A percentile compares a stretch with the other conserved stretches of the same genome.
phyloP scores from a whole-genome alignment of 2,888 invertebrate genomes.

The Spodoptera exigua region DNA sequence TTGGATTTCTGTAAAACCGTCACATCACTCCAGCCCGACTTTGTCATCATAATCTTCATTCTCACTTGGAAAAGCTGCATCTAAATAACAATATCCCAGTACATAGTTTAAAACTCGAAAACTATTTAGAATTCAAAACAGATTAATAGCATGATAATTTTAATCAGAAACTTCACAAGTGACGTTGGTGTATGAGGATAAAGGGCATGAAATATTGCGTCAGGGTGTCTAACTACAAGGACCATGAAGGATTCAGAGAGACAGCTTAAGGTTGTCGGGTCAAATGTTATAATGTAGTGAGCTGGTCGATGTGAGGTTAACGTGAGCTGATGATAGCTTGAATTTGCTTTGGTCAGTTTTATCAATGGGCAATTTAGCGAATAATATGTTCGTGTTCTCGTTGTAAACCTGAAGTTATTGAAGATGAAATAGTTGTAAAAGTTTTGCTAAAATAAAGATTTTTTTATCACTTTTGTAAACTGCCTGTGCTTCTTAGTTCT shows the following conservation, averaged over 20 bases:
- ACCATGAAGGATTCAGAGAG: constrained; percentile 66
- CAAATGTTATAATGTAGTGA: constrained; percentile 52
- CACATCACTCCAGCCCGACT: too few species aligned
- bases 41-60: too few species aligned
- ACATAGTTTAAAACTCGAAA: too few species aligned
- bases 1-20: too few species aligned
- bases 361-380: background rate
- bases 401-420: too few species aligned
- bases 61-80: too few species aligned
- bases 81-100: too few species aligned
- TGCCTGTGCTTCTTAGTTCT: too few species aligned
- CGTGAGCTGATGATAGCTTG: constrained; percentile 39
- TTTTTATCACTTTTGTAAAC: too few species aligned
- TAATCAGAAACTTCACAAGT: constrained; percentile 38
- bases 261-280: constrained; percentile 61
- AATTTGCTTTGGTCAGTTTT: constrained; percentile 47
- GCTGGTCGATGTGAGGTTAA: constrained; percentile 49
- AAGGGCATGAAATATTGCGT: constrained; percentile 54
- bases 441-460: too few species aligned
- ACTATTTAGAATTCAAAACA: constrained; percentile 27
- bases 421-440: too few species aligned
- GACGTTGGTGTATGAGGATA: too few species aligned
- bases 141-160: constrained; percentile 27
- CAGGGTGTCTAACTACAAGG: constrained; percentile 65
- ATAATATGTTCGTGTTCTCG: background rate